A percentile compares a stretch with the other conserved stretches of the same genome.
Conservation (phyloP, 2,888 invertebrate species). For the Isoperla grammatica region DNA sequence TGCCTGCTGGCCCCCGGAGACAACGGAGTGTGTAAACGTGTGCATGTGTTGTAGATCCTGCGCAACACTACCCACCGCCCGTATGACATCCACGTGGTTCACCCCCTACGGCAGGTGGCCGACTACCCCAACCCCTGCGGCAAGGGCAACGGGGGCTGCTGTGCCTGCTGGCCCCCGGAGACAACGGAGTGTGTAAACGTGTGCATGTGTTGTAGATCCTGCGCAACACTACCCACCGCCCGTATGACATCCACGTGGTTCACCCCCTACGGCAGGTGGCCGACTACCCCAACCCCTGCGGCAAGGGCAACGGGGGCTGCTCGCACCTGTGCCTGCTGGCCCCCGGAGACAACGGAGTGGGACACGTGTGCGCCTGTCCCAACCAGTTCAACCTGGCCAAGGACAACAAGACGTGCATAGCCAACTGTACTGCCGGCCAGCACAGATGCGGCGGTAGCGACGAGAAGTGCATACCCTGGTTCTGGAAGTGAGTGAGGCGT, state of each 20-base stretch:
- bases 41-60: too few relatives aligned
- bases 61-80: constrained; percentile 92
- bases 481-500: constrained; percentile 58
- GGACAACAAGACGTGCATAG: constrained; percentile 82
- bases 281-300: constrained; percentile 84
- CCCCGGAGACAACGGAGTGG: constrained; percentile 48
- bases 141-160: constrained; percentile 88
- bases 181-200: neutral
- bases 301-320: constrained; percentile 91
- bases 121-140: constrained; percentile 89
- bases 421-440: constrained; percentile 90
- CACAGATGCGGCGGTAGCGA: constrained; percentile 67
- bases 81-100: constrained; percentile 89
- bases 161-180: constrained; percentile 40
- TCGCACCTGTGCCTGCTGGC: constrained; percentile 60
- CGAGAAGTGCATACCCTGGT: constrained; percentile 70
- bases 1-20: constrained; percentile 38
- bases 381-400: constrained; percentile 82
- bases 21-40: too few relatives aligned
- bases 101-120: constrained; percentile 78
- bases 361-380: constrained; percentile 87
- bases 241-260: constrained; percentile 89
- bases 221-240: constrained; percentile 88
- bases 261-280: constrained; percentile 83
- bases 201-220: neutral